A percentile compares a stretch with the other conserved stretches of the same genome.
Conservation (phyloP, 92 coral and sea anemone species). For the Diadumene lineata region DNA sequence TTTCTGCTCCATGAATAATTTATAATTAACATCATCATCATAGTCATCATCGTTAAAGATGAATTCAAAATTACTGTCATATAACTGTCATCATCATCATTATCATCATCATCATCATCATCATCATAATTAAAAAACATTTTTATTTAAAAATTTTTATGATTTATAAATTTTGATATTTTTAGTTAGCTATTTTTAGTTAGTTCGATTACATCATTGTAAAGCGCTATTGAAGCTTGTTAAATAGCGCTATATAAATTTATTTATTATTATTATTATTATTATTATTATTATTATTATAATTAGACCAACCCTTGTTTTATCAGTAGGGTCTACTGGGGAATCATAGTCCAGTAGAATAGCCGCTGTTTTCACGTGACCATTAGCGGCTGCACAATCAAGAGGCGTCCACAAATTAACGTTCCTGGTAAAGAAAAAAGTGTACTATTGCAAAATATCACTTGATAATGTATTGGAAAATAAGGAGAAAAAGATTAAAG, state of each 20-base stretch:
- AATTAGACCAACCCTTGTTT: slow-evolving; percentile 69
- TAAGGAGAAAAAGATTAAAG: too few species aligned
- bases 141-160: too few species aligned
- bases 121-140: too few species aligned
- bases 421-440: slow-evolving; percentile 3
- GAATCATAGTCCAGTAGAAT: slow-evolving; percentile 85
- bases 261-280: not conserved
- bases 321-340: slow-evolving; percentile 92
- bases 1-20: too few species aligned
- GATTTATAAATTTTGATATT: too few species aligned
- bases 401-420: slow-evolving; percentile 82
- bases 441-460: not conserved
- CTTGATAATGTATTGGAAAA: too few species aligned
- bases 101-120: not conserved
- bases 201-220: too few species aligned
- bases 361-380: slow-evolving; percentile 72
- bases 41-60: too few species aligned
- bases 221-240: too few species aligned
- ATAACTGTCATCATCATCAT: not conserved
- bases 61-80: too few species aligned
- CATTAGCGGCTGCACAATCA: slow-evolving; percentile 93
- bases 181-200: too few species aligned
- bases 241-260: too few species aligned
- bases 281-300: not conserved
- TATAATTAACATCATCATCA: not conserved